These are phyloP conservation scores for Drosophila leontia DNA, from an alignment of 1,140 invertebrate genomes.

Conservation along the genomic window DNA sequence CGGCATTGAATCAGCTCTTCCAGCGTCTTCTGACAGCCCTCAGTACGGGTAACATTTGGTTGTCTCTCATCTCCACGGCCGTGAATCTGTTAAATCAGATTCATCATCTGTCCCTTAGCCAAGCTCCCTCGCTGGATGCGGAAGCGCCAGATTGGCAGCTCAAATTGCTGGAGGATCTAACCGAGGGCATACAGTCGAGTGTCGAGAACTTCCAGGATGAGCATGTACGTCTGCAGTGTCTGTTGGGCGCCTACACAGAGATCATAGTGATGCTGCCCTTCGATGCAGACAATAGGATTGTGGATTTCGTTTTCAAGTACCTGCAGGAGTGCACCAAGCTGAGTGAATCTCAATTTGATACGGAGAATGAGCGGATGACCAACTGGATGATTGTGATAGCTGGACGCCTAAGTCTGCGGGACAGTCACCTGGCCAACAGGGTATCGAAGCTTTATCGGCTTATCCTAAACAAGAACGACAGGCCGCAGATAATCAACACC, in stretches of 20 bases:
- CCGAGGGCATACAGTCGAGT: slow-evolving; percentile 7
- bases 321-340: slow-evolving; percentile 61
- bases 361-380: slow-evolving; percentile 76
- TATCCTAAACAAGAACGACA: slow-evolving; percentile 71
- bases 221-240: slow-evolving; percentile 50
- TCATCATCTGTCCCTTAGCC: slow-evolving; percentile 53
- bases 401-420: slow-evolving; percentile 65
- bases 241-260: slow-evolving; percentile 71
- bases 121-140: slow-evolving; percentile 24
- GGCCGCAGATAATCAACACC: slow-evolving; percentile 78
- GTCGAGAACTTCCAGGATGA: slow-evolving; percentile 56
- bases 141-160: slow-evolving; percentile 47
- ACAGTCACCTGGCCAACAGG: slow-evolving; percentile 48
- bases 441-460: slow-evolving; percentile 58
- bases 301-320: slow-evolving; percentile 70
- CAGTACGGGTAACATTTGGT: slow-evolving; percentile 60
- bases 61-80: slow-evolving; percentile 61
- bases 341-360: slow-evolving; percentile 68
- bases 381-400: slow-evolving; percentile 82
- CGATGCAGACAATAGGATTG: slow-evolving; percentile 37
- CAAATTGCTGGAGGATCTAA: slow-evolving; percentile 49
- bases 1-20: slow-evolving; percentile 74
- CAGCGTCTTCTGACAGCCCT: slow-evolving; percentile 48
- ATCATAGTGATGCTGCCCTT: slow-evolving; percentile 59
- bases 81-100: slow-evolving; percentile 62